Evolutionary conservation across 2,113 vertebrate genomes (phyloP).

Genomic region (Rhineura floridana): DNA sequence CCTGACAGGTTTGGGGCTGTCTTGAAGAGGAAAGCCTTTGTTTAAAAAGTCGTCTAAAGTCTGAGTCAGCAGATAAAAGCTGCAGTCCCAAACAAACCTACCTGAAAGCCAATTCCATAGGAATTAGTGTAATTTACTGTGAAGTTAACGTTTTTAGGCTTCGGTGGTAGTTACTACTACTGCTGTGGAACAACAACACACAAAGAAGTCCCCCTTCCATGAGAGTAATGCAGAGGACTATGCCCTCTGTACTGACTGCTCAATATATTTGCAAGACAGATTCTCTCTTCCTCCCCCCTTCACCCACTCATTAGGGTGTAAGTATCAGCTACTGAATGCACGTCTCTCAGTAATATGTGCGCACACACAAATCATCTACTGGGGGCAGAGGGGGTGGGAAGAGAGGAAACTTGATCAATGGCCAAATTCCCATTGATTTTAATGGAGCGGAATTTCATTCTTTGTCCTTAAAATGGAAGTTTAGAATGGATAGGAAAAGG

Average conservation of each 20-base stretch:
- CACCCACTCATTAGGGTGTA: conserved; percentile 58
- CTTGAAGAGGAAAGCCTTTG: conserved; percentile 1
- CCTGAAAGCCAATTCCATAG: not conserved
- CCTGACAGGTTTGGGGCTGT: conserved; percentile 27
- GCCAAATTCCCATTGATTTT: not conserved
- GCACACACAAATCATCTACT: conserved; percentile 47
- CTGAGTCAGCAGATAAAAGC: conserved; percentile 3
- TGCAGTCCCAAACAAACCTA: not conserved
- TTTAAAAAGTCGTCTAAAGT: not conserved
- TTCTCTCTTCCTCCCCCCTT: conserved; percentile 60
- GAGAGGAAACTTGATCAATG: conserved; percentile 12
- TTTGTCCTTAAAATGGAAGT: not conserved
- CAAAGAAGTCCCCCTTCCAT: conserved; percentile 36
- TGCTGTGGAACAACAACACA: not conserved
- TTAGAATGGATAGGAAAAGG: not conserved
- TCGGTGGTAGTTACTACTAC: not conserved
- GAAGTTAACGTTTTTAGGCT: not conserved
- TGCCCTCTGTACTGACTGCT: conserved; percentile 56
- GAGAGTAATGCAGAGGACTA: conserved; percentile 40
- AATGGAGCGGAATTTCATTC: not conserved
- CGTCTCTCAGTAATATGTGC: conserved; percentile 57
- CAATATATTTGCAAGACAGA: conserved; percentile 66
- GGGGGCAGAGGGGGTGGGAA: not conserved
- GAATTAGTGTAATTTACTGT: not conserved
- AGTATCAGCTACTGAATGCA: conserved; percentile 65